phyloP scores from a whole-genome alignment of 2,113 vertebrate species.

The Ceyx melanurus region DNA sequence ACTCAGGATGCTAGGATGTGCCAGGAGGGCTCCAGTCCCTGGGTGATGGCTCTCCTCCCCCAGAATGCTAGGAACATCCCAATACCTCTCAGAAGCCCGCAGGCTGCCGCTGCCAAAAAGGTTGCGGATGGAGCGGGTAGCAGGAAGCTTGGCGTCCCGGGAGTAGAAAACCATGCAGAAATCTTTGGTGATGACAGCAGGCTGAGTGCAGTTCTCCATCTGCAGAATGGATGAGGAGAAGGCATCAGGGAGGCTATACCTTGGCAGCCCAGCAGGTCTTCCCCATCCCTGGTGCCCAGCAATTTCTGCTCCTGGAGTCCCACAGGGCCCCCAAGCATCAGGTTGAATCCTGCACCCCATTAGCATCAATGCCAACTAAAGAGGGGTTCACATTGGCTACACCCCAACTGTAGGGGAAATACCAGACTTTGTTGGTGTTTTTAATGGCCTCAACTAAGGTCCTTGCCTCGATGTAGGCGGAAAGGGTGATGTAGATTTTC shows the following conservation, averaged over 20 bases:
- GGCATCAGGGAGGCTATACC: background rate
- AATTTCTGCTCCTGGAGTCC: background rate
- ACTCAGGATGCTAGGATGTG: background rate
- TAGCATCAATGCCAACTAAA: background rate
- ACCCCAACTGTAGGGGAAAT: background rate
- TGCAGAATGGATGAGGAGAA: slow-evolving; percentile 10
- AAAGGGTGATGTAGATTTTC: slow-evolving; percentile 98
- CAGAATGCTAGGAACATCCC: background rate
- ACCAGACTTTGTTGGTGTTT: background rate
- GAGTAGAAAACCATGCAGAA: slow-evolving; percentile 99
- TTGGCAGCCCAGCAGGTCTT: background rate
- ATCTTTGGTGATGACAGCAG: slow-evolving; percentile 94
- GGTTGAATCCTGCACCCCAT: background rate
- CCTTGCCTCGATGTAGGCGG: slow-evolving; percentile 93
- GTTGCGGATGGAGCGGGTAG: slow-evolving; percentile 92
- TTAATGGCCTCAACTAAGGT: background rate
- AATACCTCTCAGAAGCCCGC: slow-evolving; percentile 89
- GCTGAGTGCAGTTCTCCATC: slow-evolving; percentile 97
- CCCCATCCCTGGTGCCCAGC: background rate
- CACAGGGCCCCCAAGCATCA: background rate
- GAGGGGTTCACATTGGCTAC: background rate
- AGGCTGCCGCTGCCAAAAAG: slow-evolving; percentile 92
- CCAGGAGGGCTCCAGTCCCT: background rate
- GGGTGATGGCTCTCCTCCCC: background rate
- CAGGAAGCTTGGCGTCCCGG: slow-evolving; percentile 91